Evolutionary conservation across 1,140 invertebrate genomes (phyloP).

Genomic region (Scaptomyza pallida): DNA sequence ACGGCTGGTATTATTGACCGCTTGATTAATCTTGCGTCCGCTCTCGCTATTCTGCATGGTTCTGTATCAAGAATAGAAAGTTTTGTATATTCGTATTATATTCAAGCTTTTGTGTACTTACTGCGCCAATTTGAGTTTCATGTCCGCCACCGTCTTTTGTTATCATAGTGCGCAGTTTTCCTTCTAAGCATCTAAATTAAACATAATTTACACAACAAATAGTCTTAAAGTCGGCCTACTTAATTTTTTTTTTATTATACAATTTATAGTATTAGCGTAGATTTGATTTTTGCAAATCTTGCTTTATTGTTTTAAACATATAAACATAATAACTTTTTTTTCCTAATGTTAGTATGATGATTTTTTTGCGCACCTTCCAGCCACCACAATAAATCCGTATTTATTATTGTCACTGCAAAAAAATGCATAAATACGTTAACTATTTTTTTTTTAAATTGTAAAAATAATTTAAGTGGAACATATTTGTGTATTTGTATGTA

Average conservation of each 20-base stretch:
- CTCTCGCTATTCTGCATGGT: no score
- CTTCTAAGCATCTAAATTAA: slow-evolving; percentile 49
- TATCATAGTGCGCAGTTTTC: slow-evolving; percentile 31
- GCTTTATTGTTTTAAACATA: slow-evolving; percentile 52
- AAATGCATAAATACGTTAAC: slow-evolving; percentile 2
- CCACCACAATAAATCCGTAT: slow-evolving; percentile 39
- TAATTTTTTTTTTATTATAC: slow-evolving; percentile 51
- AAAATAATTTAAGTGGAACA: slow-evolving; percentile 38
- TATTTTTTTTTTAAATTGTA: slow-evolving; percentile 44
- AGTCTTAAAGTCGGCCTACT: slow-evolving; percentile 47
- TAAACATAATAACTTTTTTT: slow-evolving; percentile 25
- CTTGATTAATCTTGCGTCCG: no score
- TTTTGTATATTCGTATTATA: no score
- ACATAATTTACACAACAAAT: slow-evolving; percentile 34
- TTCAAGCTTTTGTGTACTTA: no score
- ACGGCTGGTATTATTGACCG: no score
- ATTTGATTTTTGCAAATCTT: slow-evolving; percentile 76
- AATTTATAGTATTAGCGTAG: slow-evolving; percentile 69
- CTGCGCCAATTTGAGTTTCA: no score
- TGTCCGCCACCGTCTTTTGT: no score
- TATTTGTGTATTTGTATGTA: slow-evolving; percentile 53
- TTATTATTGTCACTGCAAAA: slow-evolving; percentile 37
- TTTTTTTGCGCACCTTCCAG: slow-evolving; percentile 26
- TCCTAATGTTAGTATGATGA: slow-evolving; percentile 39
- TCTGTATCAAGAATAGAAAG: no score